Conservation (phyloP, 2,888 invertebrate genomes). For the Metacarcinus magister region DNA sequence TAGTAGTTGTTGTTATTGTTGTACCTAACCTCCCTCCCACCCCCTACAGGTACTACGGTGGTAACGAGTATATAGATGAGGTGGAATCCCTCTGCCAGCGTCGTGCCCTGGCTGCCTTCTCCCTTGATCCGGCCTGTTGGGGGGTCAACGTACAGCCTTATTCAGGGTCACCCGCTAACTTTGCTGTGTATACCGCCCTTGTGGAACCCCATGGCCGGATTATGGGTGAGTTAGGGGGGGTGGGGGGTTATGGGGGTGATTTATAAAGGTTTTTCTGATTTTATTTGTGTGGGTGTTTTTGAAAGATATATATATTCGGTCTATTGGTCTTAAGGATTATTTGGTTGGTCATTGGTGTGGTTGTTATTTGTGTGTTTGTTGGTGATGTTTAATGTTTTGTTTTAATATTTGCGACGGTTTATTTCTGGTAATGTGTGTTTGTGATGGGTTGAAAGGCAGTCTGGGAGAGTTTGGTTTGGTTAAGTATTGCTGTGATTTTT, state of each 20-base stretch:
- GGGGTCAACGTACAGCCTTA: constrained; percentile 99
- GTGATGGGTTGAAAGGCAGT: too few relatives aligned
- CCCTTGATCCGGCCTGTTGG: constrained; percentile 93
- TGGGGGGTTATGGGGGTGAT: background rate
- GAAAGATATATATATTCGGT: background rate
- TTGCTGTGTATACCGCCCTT: constrained; percentile 96
- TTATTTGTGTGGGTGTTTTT: background rate
- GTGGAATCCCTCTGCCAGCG: constrained; percentile 93
- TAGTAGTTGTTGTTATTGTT: too few relatives aligned
- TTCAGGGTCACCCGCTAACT: constrained; percentile 97
- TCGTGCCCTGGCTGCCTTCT: constrained; percentile 93
- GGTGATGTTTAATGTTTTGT: too few relatives aligned
- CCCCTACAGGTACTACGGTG: constrained; percentile 95
- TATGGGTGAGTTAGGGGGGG: constrained; percentile 88
- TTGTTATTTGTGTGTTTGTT: too few relatives aligned
- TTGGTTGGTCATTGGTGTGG: background rate
- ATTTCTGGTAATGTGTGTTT: too few relatives aligned
- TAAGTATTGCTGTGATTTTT: too few relatives aligned
- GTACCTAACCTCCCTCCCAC: background rate
- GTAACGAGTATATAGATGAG: constrained; percentile 97
- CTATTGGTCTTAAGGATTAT: background rate
- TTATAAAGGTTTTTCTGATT: background rate
- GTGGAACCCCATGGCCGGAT: constrained; percentile 97
- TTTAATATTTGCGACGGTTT: too few relatives aligned
- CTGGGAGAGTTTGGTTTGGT: too few relatives aligned